Evolutionary conservation across 2,797 vertebrate genomes (phyloP), one percentile per base, ranked within the genome.

Genomic region (Cygnus olor): DNA sequence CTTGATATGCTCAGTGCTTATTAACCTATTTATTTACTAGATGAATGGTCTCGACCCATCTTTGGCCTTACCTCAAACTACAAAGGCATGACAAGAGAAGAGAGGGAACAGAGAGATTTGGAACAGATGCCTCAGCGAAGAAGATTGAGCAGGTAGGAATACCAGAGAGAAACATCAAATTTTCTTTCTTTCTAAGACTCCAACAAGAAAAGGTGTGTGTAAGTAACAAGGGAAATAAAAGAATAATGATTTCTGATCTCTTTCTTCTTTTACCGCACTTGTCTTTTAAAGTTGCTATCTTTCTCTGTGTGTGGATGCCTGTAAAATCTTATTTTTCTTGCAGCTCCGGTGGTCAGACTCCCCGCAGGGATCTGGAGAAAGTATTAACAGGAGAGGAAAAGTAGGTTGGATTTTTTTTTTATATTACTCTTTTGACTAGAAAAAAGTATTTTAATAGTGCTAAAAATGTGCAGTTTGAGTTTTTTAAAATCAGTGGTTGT

Each of bases 11-110:
- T 40, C 65, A 17, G 25, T 7, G 1, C 63, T 90, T 5, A 3
- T 82, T 80, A 92, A 91, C 8, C 9, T 36, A 0, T 6, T 34
- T 74, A 60, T 47, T n/a, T 83, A 89, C 18, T 89, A 99, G 99
- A 99, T 88, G 99, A 99, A 88, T 99, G 99, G 99, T 99, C 99
- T 10, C 97, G 99, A 74, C 99, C 99, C 8, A 99, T 99, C 96
- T 99, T 99, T 45, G 99, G 99, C 68, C 96, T 99, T 94, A 99
- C 99, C 14, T 99, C 99, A 25, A 99, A 99, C 97, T 99, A 99
- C 92, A 99, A 99, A 94, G 99, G 99, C 45, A 99, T 99, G 99
- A 99, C 99, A 27, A 98, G 99, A 87, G 99, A 99, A 94, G 99
- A 99, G 96, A 98, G 99, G 15, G 99, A 99, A 76, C 99, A 99